Conservation (phyloP, 2,797 vertebrate genomes). For the Micrastur ruficollis region DNA sequence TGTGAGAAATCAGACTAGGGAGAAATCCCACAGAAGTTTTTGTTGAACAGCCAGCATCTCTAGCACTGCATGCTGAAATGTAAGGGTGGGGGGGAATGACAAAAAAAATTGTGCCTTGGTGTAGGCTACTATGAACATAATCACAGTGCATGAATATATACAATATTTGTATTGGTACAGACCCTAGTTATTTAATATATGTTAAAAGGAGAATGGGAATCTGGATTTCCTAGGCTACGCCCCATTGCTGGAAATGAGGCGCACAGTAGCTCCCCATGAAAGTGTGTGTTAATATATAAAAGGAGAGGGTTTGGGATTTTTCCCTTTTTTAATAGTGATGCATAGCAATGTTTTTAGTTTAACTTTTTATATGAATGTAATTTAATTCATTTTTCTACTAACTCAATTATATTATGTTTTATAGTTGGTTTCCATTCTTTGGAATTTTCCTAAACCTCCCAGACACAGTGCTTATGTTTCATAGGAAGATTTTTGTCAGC, state of each 20-base stretch:
- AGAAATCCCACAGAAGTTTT: background rate
- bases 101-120: slow-evolving; percentile 23
- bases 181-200: slow-evolving; percentile 21
- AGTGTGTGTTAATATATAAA: slow-evolving; percentile 46
- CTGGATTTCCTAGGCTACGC: slow-evolving; percentile 24
- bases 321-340: background rate
- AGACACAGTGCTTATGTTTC: slow-evolving; percentile 27
- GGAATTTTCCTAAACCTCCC: slow-evolving; percentile 23
- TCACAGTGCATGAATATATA: slow-evolving; percentile 17
- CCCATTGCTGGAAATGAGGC: slow-evolving; percentile 51
- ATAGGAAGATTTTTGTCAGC: slow-evolving; percentile 55
- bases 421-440: slow-evolving; percentile 51
- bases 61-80: slow-evolving; percentile 5
- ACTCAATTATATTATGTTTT: slow-evolving; percentile 35
- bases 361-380: slow-evolving; percentile 66
- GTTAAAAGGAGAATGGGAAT: slow-evolving; percentile 32
- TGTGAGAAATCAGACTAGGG: background rate
- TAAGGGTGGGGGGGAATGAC: background rate
- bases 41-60: background rate
- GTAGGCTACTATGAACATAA: background rate
- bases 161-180: slow-evolving; percentile 14
- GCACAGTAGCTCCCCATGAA: background rate
- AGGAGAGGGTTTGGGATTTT: background rate
- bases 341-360: slow-evolving; percentile 52
- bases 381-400: slow-evolving; percentile 73